Evolutionary conservation across 2,797 vertebrate genomes (phyloP).

Genomic region (Hephaestus fuliginosus): DNA sequence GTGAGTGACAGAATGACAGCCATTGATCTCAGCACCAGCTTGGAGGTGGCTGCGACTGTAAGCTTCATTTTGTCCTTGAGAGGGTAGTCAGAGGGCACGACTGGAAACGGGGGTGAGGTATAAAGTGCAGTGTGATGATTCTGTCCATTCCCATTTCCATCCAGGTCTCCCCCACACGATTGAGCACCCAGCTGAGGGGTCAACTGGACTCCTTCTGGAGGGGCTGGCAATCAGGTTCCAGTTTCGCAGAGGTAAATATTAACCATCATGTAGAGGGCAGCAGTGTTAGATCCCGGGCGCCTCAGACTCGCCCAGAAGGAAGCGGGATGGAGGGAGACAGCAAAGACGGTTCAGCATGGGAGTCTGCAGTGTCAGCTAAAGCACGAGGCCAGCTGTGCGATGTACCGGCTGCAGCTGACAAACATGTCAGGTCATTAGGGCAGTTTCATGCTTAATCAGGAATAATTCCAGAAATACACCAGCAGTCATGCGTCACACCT

Average conservation of each 20-base stretch:
- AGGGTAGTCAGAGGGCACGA: constrained; percentile 21
- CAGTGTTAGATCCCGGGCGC: neutral
- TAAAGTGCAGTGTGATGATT: constrained; percentile 63
- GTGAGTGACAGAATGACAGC: constrained; percentile 43
- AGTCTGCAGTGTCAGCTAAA: constrained; percentile 61
- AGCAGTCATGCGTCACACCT: neutral
- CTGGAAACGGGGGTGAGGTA: constrained; percentile 18
- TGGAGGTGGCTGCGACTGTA: constrained; percentile 6
- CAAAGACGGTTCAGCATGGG: constrained; percentile 29
- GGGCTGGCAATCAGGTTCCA: constrained; percentile 13
- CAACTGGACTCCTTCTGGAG: neutral
- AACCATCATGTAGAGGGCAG: constrained; percentile 35
- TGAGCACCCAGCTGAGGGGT: neutral
- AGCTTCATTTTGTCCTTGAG: constrained; percentile 51
- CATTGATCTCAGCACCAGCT: constrained; percentile 51
- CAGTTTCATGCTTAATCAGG: constrained; percentile 57
- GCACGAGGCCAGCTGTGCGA: constrained; percentile 50
- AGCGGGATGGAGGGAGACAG: constrained; percentile 16
- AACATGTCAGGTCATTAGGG: constrained; percentile 62
- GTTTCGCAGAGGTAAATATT: constrained; percentile 18
- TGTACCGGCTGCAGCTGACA: constrained; percentile 48
- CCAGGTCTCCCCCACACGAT: neutral
- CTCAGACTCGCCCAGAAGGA: constrained; percentile 13
- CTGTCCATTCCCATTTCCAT: constrained; percentile 62
- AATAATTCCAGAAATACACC: constrained; percentile 28